phyloP scores from a whole-genome alignment of 2,888 invertebrate genomes.

The Drosophila hamatofila region DNA sequence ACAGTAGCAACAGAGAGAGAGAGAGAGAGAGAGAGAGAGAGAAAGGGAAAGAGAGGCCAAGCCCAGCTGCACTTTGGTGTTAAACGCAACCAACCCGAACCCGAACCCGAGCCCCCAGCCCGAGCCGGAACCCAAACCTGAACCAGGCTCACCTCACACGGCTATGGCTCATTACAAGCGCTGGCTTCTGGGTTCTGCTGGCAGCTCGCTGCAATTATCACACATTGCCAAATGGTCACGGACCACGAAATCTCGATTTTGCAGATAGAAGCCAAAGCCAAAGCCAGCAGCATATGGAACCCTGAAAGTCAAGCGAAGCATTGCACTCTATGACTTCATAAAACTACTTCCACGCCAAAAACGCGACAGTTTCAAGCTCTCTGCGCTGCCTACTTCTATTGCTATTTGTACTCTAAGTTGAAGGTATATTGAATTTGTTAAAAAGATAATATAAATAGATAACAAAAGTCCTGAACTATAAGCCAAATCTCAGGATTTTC shows the following conservation, averaged over 20 bases:
- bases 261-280: conserved; percentile 58
- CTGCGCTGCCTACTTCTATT: conserved; percentile 5
- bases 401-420: neutral
- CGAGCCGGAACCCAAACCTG: conserved; percentile 8
- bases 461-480: no score
- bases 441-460: no score
- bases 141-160: conserved; percentile 37
- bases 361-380: conserved; percentile 11
- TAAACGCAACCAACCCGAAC: conserved; percentile 54
- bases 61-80: conserved; percentile 78
- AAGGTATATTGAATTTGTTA: neutral
- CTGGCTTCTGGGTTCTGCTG: conserved; percentile 41
- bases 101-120: neutral
- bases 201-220: conserved; percentile 75
- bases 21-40: conserved; percentile 10
- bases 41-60: conserved; percentile 41
- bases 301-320: conserved; percentile 23
- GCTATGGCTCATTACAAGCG: conserved; percentile 65
- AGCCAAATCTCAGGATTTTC: no score
- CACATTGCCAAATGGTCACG: conserved; percentile 83
- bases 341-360: conserved; percentile 13
- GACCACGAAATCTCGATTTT: conserved; percentile 82
- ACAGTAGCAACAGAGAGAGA: conserved; percentile 62
- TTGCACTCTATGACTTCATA: conserved; percentile 69
- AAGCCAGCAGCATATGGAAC: conserved; percentile 23